Percentiles rank a stretch among this genome's conserved stretches.
These are phyloP conservation scores for Chelonoidis abingdonii DNA, from an alignment of 2,113 vertebrate species.

Conservation along the genomic window DNA sequence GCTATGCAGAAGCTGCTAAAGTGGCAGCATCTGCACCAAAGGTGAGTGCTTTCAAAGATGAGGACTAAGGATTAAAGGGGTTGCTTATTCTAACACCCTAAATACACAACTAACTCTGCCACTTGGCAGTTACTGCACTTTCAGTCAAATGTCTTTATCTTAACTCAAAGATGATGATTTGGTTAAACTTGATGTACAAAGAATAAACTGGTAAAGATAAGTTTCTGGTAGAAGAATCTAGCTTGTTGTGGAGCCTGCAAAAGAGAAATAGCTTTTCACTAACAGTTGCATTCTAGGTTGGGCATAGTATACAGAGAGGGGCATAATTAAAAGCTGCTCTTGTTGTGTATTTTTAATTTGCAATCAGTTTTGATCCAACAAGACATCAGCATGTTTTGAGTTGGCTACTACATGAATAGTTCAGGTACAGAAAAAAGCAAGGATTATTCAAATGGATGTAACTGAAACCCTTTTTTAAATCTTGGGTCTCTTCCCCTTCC, in stretches of 20 bases:
- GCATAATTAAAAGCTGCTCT: background rate
- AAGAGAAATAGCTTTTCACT: background rate
- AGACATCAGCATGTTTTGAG: background rate
- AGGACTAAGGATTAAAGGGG: background rate
- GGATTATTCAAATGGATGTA: background rate
- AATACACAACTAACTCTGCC: background rate
- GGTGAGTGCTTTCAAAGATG: conserved; percentile 74
- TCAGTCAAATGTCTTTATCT: no score
- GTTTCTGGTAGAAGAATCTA: background rate
- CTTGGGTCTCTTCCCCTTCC: background rate
- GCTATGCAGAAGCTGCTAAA: conserved; percentile 91
- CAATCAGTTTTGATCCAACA: background rate
- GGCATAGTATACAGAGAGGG: background rate
- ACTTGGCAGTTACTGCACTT: background rate
- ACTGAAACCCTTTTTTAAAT: background rate
- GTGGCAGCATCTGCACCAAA: conserved; percentile 92
- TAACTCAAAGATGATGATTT: no score
- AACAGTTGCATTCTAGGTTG: background rate
- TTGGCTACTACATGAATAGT: background rate
- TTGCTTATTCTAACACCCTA: background rate
- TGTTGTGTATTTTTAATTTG: background rate
- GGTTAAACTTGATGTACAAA: background rate
- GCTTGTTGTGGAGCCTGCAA: background rate
- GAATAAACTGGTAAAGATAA: background rate
- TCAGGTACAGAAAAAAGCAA: background rate